A percentile compares a stretch with the other conserved stretches of the same genome.
Evolutionary conservation across 1,140 invertebrate genomes (phyloP).

Genomic region (Rhagoletis pomonella): DNA sequence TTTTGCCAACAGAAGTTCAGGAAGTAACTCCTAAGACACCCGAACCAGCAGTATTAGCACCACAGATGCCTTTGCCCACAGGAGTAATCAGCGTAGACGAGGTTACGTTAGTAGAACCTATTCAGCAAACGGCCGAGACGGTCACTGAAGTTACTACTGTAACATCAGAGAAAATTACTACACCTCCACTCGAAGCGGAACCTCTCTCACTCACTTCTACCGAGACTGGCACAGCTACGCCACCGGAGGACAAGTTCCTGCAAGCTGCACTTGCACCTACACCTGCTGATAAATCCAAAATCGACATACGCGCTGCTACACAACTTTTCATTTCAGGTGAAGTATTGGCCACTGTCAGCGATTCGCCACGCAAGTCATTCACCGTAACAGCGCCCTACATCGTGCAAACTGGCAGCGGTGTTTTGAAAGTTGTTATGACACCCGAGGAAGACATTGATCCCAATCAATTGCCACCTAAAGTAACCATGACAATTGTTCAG

Average conservation of each 20-base stretch:
- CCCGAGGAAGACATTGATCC: conserved; percentile 54
- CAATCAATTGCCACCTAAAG: conserved; percentile 59
- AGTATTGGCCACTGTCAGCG: conserved; percentile 58
- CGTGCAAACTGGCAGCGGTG: conserved; percentile 63
- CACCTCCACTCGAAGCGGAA: not conserved
- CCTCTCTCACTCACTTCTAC: not conserved
- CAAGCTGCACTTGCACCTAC: not conserved
- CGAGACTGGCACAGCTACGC: not conserved
- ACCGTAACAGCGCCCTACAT: conserved; percentile 68
- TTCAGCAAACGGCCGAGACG: not conserved
- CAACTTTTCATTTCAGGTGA: conserved; percentile 70
- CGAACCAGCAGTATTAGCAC: conserved; percentile 24
- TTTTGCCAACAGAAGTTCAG: conserved; percentile 55
- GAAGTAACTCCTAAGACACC: not conserved
- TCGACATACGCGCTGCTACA: conserved; percentile 65
- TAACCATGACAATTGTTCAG: conserved; percentile 69
- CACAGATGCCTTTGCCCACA: not conserved
- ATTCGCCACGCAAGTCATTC: conserved; percentile 62
- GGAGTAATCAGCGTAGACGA: not conserved
- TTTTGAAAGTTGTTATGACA: conserved; percentile 64
- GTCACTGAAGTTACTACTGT: not conserved
- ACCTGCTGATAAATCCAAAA: conserved; percentile 57
- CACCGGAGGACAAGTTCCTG: not conserved
- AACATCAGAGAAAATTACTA: not conserved
- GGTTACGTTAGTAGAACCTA: not conserved